Evolutionary conservation across 2,888 invertebrate genomes (phyloP).

Genomic region (Clepsis dumicolana): DNA sequence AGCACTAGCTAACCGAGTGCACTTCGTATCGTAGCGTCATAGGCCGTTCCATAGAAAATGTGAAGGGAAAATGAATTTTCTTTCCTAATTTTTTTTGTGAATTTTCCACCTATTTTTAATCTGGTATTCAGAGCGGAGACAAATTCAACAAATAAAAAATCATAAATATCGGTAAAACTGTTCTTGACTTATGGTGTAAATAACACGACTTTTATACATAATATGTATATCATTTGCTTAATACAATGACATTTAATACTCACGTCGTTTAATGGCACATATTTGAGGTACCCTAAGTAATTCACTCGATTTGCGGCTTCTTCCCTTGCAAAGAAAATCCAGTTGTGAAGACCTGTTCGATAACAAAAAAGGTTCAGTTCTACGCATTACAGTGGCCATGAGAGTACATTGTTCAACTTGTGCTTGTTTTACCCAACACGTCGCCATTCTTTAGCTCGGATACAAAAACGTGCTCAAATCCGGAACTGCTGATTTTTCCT

Average conservation of each 20-base stretch:
- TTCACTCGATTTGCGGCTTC: slow-evolving; percentile 90
- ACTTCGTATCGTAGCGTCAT: too few species aligned
- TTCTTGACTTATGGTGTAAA: too few species aligned
- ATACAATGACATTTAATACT: slow-evolving; percentile 59
- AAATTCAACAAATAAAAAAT: too few species aligned
- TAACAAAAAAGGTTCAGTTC: not conserved
- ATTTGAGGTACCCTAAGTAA: slow-evolving; percentile 93
- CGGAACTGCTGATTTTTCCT: slow-evolving; percentile 93
- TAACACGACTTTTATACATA: not conserved
- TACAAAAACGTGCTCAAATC: slow-evolving; percentile 97
- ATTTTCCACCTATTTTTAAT: too few species aligned
- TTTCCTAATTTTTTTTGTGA: too few species aligned
- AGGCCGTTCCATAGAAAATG: too few species aligned
- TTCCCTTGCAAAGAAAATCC: slow-evolving; percentile 94
- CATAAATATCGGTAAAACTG: too few species aligned
- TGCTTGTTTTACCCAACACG: slow-evolving; percentile 82
- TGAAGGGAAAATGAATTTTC: too few species aligned
- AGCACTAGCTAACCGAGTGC: too few species aligned
- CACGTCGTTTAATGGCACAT: slow-evolving; percentile 90
- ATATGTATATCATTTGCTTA: not conserved
- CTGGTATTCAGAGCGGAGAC: too few species aligned
- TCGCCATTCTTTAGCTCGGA: slow-evolving; percentile 93
- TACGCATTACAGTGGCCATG: too few species aligned
- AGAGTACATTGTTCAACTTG: not conserved
- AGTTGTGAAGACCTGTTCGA: slow-evolving; percentile 92